Evolutionary conservation across 2,797 vertebrate genomes (phyloP), one percentile per base, ranked within the genome.

Genomic region (Chaetodon trifasciatus): DNA sequence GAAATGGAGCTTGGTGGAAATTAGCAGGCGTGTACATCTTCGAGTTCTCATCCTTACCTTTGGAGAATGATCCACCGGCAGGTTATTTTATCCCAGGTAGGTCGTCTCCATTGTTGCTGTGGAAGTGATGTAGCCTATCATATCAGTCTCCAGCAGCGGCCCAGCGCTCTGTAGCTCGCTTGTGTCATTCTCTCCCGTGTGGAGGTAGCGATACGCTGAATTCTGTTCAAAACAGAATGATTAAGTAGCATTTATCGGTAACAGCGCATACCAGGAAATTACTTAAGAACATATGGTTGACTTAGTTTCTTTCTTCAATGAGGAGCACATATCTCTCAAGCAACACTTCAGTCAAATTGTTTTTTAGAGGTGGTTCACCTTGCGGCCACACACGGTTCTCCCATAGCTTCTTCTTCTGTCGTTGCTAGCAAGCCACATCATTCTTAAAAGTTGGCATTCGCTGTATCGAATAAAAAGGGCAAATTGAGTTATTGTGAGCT

Each of bases 51-150:
- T 1, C 73, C 47, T 46, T 1, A 32, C 8, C 23, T 5, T 50
- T 66, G 82, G 85, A 92, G 83, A 71, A 93, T 92, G 90, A 89
- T 93, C 86, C 90, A 89, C 84, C 85, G 87, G 76, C 91, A 88
- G 87, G 70, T 93, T 28, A 21, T 90, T 87, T 85, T 92, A 61
- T 85, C 88, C 82, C 93, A 94, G 94, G 94, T 94, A 93, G 74
- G 91, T 86, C 60, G 74, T 19, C 58, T 85, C 78, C 82, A 86
- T 92, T 91, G 88, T 89, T 86, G 87, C 85, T 53, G 86, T 80
- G 74, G 78, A 76, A 64, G 49, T 72, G 89, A 86, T 88, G 76
- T 1, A 71, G 52, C 65, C 69, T 21, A 0, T 58, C 42, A 17
- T 24, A 9, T 61, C 46, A 55, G 70, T 60, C 71, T 70, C 39